Evolutionary conservation across 2,113 vertebrate genomes (phyloP), one percentile per base, ranked within the genome.

Genomic region (Motacilla tschutschensis): DNA sequence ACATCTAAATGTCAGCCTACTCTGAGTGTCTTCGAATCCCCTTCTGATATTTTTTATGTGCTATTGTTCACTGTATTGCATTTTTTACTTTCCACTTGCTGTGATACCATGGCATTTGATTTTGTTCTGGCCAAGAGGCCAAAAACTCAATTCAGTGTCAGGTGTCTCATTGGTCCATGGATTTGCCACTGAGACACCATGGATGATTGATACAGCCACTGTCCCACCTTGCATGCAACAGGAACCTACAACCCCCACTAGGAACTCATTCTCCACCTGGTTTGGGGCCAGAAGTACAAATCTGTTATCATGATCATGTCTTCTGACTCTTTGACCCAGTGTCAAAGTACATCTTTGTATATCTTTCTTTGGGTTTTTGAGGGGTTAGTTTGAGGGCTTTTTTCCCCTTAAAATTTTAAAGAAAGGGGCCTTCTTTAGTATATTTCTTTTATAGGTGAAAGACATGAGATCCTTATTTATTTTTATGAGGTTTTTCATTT

Each of bases 1-100:
- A 58, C 65, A 83, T 79, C 92, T 72, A 95, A 95, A 95, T 94
- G 91, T 95, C 91, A 96, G 69, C 62, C 60, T 94, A 55, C 88
- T 91, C 74, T 35, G 35, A 50, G 40, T 85, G 47, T 91, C 87
- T 85, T 88, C 81, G 79, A 93, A 92, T 92, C 44, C 64, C 33
- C 58, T 75, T 86, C 64, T 87, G 83, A 44, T 50, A 83, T 90
- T 73, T 50, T 59, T 89, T 21, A 69, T 18, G 6, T 66, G 65
- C 67, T 90, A 78, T 86, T 91, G 83, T 88, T 93, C 86, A 35
- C 38, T 79, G 26, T 59, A 87, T 72, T 86, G 55, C 79, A 77
- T 91, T 93, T 92, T 71, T 91, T 86, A 75, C 69, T 95, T 95
- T 95, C 65, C 38, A 76, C 83, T 89, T 88, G 85, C 93, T 91